Base-by-base conservation (phyloP, 1,140 invertebrate species). In the Mesaphorura yosii region DNA sequence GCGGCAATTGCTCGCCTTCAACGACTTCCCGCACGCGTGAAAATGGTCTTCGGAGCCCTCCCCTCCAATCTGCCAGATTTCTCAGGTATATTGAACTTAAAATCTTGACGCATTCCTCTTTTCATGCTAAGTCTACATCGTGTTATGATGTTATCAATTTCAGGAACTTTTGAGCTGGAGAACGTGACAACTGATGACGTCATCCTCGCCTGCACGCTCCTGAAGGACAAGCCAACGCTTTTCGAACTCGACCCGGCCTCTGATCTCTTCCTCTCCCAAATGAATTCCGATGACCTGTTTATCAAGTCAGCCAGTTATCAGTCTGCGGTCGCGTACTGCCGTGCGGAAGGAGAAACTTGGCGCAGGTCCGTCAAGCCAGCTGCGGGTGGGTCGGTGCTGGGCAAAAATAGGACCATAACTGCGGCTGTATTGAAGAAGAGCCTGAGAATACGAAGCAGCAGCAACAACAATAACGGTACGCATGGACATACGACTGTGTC, bases 161-260 rank as follows among this genome's bases (percentile, higher is more conserved):
- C 55, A 69, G 68, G 68, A 47, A 61, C 63, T 15, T 47, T 71
- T 7, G 58, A 66, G 22, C 51, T 71, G n/a, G 66, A 68, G 41
- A 62, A 63, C 39, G 64, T 64, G 2, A 63, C 66, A 12, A 66
- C 63, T 17, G 67, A 71, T 47, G 66, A 66, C 6, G 66, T 71
- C 1, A 65, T 71, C 23, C 53, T 71, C 37, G 69, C 66, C 2
- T 70, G 69, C 41, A 68, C 69, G 3, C 57, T 70, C 42, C 64
- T 67, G 7, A 57, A 65, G n/a, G 66, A 69, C 20, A 66, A 66
- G 38, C 67, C 67, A 7, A 64, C 63, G 2, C 57, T 71, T 25
- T 63, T 71, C 4, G 69, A 71, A 62, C 65, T 70, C 48, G 68
- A 71, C 41, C 52, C 66, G 14, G 64, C 67, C 46, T 67, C 66